phyloP scores from a whole-genome alignment of 2,113 vertebrate species.

The Vimba vimba region DNA sequence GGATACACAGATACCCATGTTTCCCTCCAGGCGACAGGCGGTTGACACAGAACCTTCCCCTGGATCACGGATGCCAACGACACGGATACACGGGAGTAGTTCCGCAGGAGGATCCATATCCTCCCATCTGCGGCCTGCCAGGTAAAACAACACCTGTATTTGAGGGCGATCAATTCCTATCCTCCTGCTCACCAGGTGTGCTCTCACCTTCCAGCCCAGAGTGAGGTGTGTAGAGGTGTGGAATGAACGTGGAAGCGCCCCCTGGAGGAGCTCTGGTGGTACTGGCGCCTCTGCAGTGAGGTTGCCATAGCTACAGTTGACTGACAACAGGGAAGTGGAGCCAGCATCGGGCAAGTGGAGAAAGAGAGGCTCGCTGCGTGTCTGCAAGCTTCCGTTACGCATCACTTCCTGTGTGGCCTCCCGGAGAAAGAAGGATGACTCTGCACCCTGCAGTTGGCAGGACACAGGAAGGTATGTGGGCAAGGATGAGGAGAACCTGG shows the following conservation, averaged over 20 bases:
- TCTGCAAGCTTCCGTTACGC: constrained; percentile 89
- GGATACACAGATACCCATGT: constrained; percentile 88
- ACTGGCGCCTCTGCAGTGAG: constrained; percentile 79
- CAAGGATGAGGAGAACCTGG: constrained; percentile 85
- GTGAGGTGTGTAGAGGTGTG: constrained; percentile 72
- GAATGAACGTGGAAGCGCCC: constrained; percentile 70
- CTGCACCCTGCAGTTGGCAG: constrained; percentile 78
- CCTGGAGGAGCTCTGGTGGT: constrained; percentile 83
- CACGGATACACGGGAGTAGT: constrained; percentile 85
- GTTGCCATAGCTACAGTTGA: constrained; percentile 92
- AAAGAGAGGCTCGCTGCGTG: constrained; percentile 86
- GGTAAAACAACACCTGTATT: constrained; percentile 90
- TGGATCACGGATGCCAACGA: constrained; percentile 84
- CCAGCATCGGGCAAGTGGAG: constrained; percentile 79
- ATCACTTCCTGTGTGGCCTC: constrained; percentile 92
- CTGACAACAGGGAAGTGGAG: constrained; percentile 67
- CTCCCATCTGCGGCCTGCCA: constrained; percentile 88
- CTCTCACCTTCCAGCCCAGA: constrained; percentile 82
- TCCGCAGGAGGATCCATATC: constrained; percentile 68
- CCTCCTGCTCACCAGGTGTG: constrained; percentile 83
- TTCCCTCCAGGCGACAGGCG: constrained; percentile 85
- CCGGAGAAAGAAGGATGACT: constrained; percentile 87
- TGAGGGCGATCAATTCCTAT: constrained; percentile 85
- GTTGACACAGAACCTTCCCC: constrained; percentile 81
- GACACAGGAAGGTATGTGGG: constrained; percentile 86